Percentiles rank a stretch among this genome's conserved stretches.
These are phyloP conservation scores for Monoplex corrugatus DNA, from an alignment of 2,888 invertebrate genomes.

Conservation along the genomic window DNA sequence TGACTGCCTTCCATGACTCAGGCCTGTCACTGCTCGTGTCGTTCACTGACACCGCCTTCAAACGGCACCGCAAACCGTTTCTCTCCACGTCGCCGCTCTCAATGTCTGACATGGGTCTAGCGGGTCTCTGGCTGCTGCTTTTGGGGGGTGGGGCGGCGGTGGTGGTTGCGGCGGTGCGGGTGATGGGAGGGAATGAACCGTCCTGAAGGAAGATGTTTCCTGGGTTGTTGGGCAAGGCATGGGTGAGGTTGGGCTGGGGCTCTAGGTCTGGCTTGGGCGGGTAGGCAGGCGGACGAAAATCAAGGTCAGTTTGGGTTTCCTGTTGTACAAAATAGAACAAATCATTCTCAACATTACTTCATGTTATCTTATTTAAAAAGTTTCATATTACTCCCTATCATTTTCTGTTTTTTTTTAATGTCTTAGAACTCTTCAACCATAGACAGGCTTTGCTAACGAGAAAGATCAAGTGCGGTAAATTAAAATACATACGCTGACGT, in stretches of 20 bases:
- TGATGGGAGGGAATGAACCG: conserved; percentile 39
- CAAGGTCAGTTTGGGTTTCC: conserved; percentile 42
- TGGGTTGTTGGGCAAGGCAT: neutral
- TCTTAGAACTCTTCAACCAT: too few species aligned
- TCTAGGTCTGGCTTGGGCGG: conserved; percentile 29
- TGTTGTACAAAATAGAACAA: neutral
- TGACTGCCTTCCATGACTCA: neutral
- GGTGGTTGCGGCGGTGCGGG: neutral
- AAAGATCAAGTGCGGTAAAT: too few species aligned
- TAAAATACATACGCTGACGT: too few species aligned
- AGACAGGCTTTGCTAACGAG: too few species aligned
- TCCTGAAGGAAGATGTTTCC: conserved; percentile 29
- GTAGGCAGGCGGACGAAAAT: conserved; percentile 19
- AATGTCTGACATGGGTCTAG: neutral
- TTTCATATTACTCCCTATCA: too few species aligned
- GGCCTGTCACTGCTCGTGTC: conserved; percentile 35
- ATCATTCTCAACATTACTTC: too few species aligned
- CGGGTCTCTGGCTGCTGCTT: neutral
- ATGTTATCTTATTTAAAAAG: too few species aligned
- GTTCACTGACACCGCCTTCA: conserved; percentile 60
- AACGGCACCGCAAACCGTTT: conserved; percentile 54
- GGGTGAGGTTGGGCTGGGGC: neutral
- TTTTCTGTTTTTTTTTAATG: too few species aligned
- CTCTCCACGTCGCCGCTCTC: conserved; percentile 25
- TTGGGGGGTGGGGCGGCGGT: neutral